A percentile compares a stretch with the other conserved stretches of the same genome.
Conservation (phyloP, 1,140 invertebrate genomes). For the Ridgeia piscesae region DNA sequence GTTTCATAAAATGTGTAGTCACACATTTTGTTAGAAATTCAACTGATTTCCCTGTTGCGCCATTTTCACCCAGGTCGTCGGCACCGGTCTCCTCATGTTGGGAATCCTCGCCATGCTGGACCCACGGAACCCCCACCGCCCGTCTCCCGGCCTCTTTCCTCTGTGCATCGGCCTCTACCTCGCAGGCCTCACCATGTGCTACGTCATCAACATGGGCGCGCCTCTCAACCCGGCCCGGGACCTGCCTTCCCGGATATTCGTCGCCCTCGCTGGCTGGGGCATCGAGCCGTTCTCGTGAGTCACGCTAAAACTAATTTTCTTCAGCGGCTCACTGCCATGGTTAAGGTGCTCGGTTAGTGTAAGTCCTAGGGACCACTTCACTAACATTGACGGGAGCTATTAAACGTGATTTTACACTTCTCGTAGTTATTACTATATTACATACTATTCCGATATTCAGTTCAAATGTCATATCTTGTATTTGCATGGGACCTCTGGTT, state of each 20-base stretch:
- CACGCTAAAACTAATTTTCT: not conserved
- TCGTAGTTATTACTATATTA: too few relatives aligned
- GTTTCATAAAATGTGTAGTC: too few relatives aligned
- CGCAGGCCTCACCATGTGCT: constrained; percentile 53
- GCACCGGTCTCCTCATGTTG: constrained; percentile 63
- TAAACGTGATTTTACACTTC: too few relatives aligned
- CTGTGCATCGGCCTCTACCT: constrained; percentile 62
- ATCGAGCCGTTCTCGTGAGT: constrained; percentile 57
- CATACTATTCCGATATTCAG: too few relatives aligned
- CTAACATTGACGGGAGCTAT: too few relatives aligned
- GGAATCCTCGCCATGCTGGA: constrained; percentile 64
- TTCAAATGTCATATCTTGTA: too few relatives aligned
- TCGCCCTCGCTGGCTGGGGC: constrained; percentile 63
- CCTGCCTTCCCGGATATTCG: constrained; percentile 65
- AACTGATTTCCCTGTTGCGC: too few relatives aligned
- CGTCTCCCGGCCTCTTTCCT: constrained; percentile 58
- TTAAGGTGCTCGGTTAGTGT: too few relatives aligned
- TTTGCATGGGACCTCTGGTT: too few relatives aligned
- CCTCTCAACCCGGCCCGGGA: constrained; percentile 69
- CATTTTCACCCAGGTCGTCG: constrained; percentile 58
- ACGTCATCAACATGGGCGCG: constrained; percentile 62
- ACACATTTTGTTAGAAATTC: not conserved
- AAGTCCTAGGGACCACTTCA: too few relatives aligned
- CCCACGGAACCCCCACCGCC: constrained; percentile 55
- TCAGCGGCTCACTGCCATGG: too few relatives aligned